Evolutionary conservation across 2,797 vertebrate genomes (phyloP), one percentile per base, ranked within the genome.

Genomic region (Tinamus major): DNA sequence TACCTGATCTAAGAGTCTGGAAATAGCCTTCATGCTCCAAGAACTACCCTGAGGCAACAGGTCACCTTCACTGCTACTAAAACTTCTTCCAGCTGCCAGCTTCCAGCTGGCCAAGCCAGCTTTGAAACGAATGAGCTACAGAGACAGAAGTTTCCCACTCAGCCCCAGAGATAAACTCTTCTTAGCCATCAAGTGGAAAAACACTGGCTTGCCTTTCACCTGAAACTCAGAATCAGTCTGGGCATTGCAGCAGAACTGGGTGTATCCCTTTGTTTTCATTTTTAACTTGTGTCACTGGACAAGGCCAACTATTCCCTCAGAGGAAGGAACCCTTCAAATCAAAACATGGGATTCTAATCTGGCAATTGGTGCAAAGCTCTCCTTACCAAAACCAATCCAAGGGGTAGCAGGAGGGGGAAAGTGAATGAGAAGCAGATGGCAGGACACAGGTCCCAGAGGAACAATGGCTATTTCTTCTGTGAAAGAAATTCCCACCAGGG

Each of bases 351-450:
- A 91, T 93, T 67, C 79, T 91, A 89, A 94, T 86, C 89, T 91
- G 89, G 59, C 35, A 72, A 69, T 79, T 67, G 85, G 35, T 89
- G 72, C 90, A 82, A 93, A 93, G 56, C 24, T n/a, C 23, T 79
- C 63, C 67, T 92, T 93, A 93, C 37, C 79, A 92, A 85, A 89
- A 89, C 76, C 76, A 21, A 87, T 94, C 89, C 79, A 88, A 91
- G 39, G 84, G 79, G 72, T 89, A 79, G 85, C 64, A 94, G 0
- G 0, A 90, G 65, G 67, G 75, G 59, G 84, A 90, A 93, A 92
- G 76, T 59, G 85, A 96, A 95, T 90, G 76, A 94, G 85, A 96
- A 95, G 69, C 94, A 95, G 93, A 95, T 95, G 94, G 84, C 46
- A 93, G 62, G 62, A 95, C 79, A 91, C 1, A 0, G 0, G 9